Evolutionary conservation across 2,888 invertebrate genomes (phyloP), one percentile per base, ranked within the genome.

Genomic region (Eupithecia inturbata): DNA sequence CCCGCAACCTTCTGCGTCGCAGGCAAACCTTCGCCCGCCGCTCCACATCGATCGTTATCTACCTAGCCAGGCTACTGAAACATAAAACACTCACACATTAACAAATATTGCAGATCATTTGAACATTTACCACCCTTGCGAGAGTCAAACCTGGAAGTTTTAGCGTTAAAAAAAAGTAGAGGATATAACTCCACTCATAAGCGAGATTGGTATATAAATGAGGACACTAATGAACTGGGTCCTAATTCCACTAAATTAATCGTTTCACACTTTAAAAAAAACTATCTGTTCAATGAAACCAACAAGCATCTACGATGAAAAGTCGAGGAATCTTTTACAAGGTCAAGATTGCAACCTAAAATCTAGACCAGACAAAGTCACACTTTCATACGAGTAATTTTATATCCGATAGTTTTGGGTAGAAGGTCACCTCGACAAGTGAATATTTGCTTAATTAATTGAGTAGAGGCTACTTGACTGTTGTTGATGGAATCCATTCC

Each of bases 381-480:
- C 12, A 53, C 53, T 26, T 57, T 22, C 7, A 3, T 9, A 49
- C n/a, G 9, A 49, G 49, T n/a, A n/a, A n/a, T n/a, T n/a, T 45
- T 49, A 1, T 49, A n/a, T n/a, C n/a, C n/a, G n/a, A 49, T 49
- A 26, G 53, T 22, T 62, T 31, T 31, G 19, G 19, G 7, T 19
- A 66, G 2, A 64, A 36, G 3, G 7, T 19, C 10, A 14, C n/a
- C 3, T 31, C 31, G 1, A 62, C 62, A 28, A 64, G 10, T n/a
- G n/a, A 74, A 68, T 74, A 74, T 68, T 71, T 36, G 16, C 45
- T 36, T 26, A 60, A 45, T 62, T 68, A 70, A 70, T 70, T 70
- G 39, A 49, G 14, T 68, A 68, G 39, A 36, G 22, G 28, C 26
- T 53, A 69, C 66, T 73, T 70, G 67, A 45, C 41, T 70, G 45